Evolutionary conservation across 2,888 invertebrate species (phyloP), one percentile per base, ranked within the genome.

Genomic region (Coremacera marginata): DNA sequence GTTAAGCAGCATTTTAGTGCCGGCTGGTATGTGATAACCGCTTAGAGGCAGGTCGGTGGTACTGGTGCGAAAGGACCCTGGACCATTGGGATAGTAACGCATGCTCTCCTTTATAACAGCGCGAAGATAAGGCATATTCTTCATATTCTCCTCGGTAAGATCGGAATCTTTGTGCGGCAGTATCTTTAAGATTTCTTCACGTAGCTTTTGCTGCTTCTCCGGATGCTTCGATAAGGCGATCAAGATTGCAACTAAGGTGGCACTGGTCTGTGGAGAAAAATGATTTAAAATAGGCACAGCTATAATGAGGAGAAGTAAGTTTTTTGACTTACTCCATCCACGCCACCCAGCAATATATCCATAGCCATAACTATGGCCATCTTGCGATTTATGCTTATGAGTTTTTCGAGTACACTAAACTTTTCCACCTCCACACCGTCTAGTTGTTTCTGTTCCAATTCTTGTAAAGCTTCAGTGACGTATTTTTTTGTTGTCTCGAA

Each of bases 51-150:
- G 89, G 77, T 94, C 92, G 55, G 91, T 91, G 0, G 88, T 87
- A 51, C 91, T 89, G 49, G 87, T 88, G 79, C 94, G 90, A 0
- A 91, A 84, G 81, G 92, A 92, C 0, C 91, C 93, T 14, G 91
- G 84, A 0, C 90, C 90, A 0, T 93, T 90, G 0, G 94, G 93
- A 82, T 91, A 90, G 0, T 93, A 80, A 79, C 95, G 91, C 78
- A 94, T 87, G 0, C 93, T 91, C 86, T 95, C 95, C 84, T 94
- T 95, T 25, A 95, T 90, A 83, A 94, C 94, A 0, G 94, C 95
- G 77, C 91, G 92, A 25, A 95, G 84, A 85, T 94, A 95, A 0
- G 92, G 90, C 74, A 92, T 89, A 75, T 91, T 87, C 27, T 89
- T 89, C 72, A 92, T 85, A 70, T 90, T 86, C 0, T 88, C 87